Base-by-base conservation (phyloP, 1,140 invertebrate species). In the Charaxes varanes region DNA sequence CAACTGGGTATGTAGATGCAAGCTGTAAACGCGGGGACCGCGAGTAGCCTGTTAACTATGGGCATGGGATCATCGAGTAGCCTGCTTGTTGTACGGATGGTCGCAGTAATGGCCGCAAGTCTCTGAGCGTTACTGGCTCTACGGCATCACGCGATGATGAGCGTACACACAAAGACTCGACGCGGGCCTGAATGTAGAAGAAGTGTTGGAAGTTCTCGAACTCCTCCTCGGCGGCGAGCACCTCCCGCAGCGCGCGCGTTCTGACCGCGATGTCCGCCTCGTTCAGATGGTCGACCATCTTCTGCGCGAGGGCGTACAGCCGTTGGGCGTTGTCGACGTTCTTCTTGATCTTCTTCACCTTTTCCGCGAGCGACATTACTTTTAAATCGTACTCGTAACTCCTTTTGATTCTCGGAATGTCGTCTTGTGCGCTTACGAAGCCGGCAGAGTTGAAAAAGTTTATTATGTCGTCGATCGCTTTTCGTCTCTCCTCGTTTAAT, bases 401-500 rank as follows among this genome's bases (percentile, higher is more conserved):
- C 50, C 71, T 63, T 45, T 53, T 76, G 10, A 21, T 42, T 42
- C 67, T 69, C 4, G 21, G 6, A 13, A 17, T 13, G 14, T 47
- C 23, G 17, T 40, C 49, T 14, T 52, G 21, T 7, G 13, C 23
- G 21, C 41, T 41, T 41, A 60, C 45, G 51, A 60, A 63, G 15
- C 60, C 60, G 53, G 58, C 55, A 50, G 65, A 66, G 32, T 74
- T 59, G 26, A 83, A 78, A 64, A 69, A 74, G 50, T 70, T 62
- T 22, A 83, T 51, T 14, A 80, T 50, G 24, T 80, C 72, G 35
- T 82, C 76, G 3, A 83, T 62, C 7, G 65, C 54, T 63, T 77
- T 67, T 40, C 64, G 69, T 26, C 65, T 70, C 24, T 77, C 65
- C 28, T 53, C 46, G 40, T 37, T 54, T 44, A 70, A 28, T 32